Evolutionary conservation across 2,797 vertebrate species (phyloP).

Genomic region (Fringilla coelebs): DNA sequence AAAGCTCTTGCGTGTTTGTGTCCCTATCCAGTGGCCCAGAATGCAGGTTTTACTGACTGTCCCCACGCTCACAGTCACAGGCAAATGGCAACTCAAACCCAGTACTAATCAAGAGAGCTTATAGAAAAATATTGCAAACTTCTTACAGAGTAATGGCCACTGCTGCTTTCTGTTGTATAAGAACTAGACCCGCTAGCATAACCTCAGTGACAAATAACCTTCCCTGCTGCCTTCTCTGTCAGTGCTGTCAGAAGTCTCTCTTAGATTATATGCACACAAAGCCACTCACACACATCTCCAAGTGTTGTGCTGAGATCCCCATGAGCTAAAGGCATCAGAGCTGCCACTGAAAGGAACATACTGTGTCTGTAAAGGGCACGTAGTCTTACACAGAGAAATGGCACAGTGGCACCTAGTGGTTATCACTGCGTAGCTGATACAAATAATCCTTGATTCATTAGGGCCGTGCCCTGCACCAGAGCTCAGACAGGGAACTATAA

Average conservation of each 20-base stretch:
- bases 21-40: not conserved
- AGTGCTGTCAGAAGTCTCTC: not conserved
- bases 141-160: not conserved
- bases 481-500: not conserved
- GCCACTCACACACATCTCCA: not conserved
- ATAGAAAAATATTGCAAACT: not conserved
- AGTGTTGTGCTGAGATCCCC: not conserved
- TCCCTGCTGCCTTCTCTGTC: not conserved
- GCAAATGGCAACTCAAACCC: not conserved
- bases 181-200: not conserved
- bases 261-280: not conserved
- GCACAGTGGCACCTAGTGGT: conserved; percentile 39
- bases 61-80: not conserved
- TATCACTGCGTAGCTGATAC: not conserved
- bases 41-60: not conserved
- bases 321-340: not conserved
- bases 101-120: not conserved
- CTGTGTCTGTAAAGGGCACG: not conserved
- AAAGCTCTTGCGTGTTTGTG: not conserved
- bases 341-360: not conserved
- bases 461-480: not conserved
- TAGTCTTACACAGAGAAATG: not conserved
- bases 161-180: not conserved
- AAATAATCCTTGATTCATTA: not conserved
- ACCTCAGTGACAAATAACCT: not conserved